Conservation (phyloP, 2,113 vertebrate species). For the Dryoscopus gambensis region DNA sequence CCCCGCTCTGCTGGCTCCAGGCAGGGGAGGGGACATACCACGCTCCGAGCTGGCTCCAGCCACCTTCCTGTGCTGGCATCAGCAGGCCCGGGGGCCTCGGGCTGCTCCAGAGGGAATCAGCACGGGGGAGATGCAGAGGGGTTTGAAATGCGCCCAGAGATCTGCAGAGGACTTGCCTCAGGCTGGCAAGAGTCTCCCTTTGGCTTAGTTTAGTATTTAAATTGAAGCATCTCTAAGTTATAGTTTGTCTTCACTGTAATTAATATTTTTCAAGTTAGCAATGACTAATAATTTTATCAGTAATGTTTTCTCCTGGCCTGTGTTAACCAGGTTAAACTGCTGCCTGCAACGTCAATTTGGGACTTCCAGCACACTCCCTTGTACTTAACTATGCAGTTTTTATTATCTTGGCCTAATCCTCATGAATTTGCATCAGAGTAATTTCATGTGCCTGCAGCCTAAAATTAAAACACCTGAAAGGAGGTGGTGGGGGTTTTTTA, state of each 20-base stretch:
- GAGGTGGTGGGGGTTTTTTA: neutral
- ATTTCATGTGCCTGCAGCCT: neutral
- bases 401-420: neutral
- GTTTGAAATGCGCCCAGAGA: neutral
- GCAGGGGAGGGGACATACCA: neutral
- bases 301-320: neutral
- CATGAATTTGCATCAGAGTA: neutral
- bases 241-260: neutral
- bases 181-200: neutral
- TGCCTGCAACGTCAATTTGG: neutral
- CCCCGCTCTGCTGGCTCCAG: conserved; percentile 32
- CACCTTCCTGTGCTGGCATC: neutral
- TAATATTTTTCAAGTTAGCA: neutral
- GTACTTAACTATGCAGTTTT: neutral
- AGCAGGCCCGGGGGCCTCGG: neutral
- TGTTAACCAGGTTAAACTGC: neutral
- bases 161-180: neutral
- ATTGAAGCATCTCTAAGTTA: neutral
- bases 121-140: neutral
- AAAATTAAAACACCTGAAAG: neutral
- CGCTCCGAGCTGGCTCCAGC: neutral
- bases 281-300: neutral
- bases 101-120: neutral
- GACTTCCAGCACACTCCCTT: neutral
- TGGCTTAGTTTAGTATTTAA: neutral